These are phyloP conservation scores for Nicator chloris DNA, from an alignment of 2,113 vertebrate genomes.

Conservation along the genomic window DNA sequence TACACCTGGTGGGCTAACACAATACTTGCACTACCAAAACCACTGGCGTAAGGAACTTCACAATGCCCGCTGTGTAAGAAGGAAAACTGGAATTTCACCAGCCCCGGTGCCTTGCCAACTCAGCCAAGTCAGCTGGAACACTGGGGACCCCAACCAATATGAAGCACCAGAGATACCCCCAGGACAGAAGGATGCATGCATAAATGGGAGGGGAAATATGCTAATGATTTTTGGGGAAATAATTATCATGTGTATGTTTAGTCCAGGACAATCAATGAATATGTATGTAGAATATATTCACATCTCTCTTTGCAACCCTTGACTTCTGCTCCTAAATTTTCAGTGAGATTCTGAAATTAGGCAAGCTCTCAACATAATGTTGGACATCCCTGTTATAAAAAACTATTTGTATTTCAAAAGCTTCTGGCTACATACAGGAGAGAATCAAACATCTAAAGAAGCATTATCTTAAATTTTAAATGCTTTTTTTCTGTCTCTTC, in stretches of 20 bases:
- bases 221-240: not conserved
- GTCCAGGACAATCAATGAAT: not conserved
- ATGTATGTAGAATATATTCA: not conserved
- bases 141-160: rapidly evolving
- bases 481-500: not conserved
- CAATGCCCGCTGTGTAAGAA: not conserved
- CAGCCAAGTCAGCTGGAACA: too few relatives aligned
- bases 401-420: not conserved
- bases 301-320: not conserved
- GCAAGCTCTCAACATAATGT: not conserved
- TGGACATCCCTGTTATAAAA: not conserved
- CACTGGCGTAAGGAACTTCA: not conserved
- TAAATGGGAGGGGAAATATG: not conserved
- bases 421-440: not conserved
- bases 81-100: not conserved
- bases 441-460: not conserved
- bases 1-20: not conserved
- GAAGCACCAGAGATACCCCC: not conserved
- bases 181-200: rapidly evolving
- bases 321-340: not conserved
- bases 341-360: not conserved
- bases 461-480: not conserved
- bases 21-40: not conserved
- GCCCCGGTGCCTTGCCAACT: not conserved
- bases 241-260: not conserved